Conservation (phyloP, 2,113 vertebrate species). For the Oriolus oriolus region DNA sequence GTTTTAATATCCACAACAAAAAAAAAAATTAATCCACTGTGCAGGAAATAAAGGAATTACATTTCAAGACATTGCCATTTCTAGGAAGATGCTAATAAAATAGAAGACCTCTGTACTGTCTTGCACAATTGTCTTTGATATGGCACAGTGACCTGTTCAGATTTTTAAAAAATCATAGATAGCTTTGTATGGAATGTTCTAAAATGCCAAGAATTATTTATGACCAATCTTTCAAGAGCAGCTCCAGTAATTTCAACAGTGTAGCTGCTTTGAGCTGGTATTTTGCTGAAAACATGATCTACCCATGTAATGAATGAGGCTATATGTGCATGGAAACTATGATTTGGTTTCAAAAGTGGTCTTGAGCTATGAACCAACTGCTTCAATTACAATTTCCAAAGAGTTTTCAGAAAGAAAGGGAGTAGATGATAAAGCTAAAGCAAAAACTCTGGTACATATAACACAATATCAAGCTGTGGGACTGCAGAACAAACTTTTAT, state of each 20-base stretch:
- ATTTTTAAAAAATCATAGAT: not conserved
- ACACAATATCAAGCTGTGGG: not conserved
- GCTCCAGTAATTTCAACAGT: not conserved
- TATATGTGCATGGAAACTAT: not conserved
- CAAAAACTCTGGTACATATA: not conserved
- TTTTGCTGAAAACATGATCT: not conserved
- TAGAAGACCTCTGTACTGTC: not conserved
- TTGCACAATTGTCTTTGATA: not conserved
- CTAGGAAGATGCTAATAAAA: not conserved
- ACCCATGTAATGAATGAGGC: not conserved
- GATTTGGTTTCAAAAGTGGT: not conserved
- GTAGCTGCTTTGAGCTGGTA: not conserved
- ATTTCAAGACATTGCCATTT: not conserved
- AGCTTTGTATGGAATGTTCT: not conserved
- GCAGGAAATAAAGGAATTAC: not conserved
- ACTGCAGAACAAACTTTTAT: not conserved
- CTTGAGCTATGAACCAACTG: not conserved
- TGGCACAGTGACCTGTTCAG: not conserved
- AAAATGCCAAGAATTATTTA: not conserved
- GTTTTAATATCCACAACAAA: not conserved
- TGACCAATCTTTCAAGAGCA: not conserved
- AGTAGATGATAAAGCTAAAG: not conserved
- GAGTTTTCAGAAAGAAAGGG: not conserved
- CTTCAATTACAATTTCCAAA: not conserved
- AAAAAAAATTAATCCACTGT: not conserved